phyloP scores from a whole-genome alignment of 2,797 vertebrate species.

The Sebastes reedi region DNA sequence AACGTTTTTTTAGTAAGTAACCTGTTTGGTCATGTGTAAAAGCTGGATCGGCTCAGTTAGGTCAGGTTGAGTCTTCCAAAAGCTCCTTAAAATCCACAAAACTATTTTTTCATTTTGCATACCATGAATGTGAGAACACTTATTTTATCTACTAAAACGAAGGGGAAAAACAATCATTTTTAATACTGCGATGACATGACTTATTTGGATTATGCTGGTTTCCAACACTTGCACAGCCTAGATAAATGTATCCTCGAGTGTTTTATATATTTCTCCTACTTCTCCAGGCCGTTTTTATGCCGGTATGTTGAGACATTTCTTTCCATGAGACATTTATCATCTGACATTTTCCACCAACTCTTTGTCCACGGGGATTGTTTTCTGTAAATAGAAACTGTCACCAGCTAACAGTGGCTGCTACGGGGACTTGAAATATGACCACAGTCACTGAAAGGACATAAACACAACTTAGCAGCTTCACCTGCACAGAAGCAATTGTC shows the following conservation, averaged over 20 bases:
- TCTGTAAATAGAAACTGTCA: constrained; percentile 74
- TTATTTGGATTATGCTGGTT: constrained; percentile 9
- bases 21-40: background rate
- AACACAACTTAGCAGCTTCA: constrained; percentile 58
- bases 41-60: background rate
- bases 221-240: constrained; percentile 26
- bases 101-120: constrained; percentile 32
- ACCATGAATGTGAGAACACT: constrained; percentile 18
- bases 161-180: background rate
- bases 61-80: background rate
- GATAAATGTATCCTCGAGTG: constrained; percentile 9
- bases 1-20: background rate
- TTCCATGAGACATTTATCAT: constrained; percentile 55
- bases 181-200: constrained; percentile 9
- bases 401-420: constrained; percentile 50
- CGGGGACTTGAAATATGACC: constrained; percentile 69
- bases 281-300: background rate
- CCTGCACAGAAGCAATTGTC: constrained; percentile 42
- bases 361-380: constrained; percentile 70
- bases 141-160: constrained; percentile 18
- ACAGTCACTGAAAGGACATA: constrained; percentile 52
- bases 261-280: constrained; percentile 9
- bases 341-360: constrained; percentile 61
- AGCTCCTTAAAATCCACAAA: background rate
- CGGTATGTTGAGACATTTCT: constrained; percentile 23